phyloP scores from a whole-genome alignment of 2,888 invertebrate genomes.

The Pammene fasciana region DNA sequence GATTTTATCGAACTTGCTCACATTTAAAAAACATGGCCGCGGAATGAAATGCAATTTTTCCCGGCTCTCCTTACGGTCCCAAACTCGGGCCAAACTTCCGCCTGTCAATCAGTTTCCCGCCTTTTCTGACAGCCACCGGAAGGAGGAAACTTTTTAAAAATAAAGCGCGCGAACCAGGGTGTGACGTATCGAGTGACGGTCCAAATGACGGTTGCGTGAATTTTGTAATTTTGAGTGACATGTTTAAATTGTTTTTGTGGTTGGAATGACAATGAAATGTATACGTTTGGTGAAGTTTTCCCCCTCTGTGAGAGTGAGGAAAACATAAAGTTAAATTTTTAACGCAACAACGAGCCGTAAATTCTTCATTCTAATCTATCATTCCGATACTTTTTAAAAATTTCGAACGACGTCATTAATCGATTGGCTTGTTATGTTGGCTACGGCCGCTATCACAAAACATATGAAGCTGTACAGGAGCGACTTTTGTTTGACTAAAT shows the following conservation, averaged over 20 bases:
- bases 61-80: slow-evolving; percentile 45
- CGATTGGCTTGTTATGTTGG: too few relatives aligned
- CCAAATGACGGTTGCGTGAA: slow-evolving; percentile 18
- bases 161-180: slow-evolving; percentile 44
- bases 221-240: slow-evolving; percentile 25
- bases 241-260: slow-evolving; percentile 16
- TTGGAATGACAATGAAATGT: slow-evolving; percentile 7
- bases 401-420: too few relatives aligned
- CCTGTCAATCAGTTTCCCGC: slow-evolving; percentile 70
- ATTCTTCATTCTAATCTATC: too few relatives aligned
- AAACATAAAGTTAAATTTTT: background rate
- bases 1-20: slow-evolving; percentile 2
- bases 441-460: too few relatives aligned
- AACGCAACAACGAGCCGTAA: too few relatives aligned
- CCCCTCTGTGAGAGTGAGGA: background rate
- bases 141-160: slow-evolving; percentile 37
- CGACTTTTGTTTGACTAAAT: too few relatives aligned
- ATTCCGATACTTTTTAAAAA: too few relatives aligned
- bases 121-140: slow-evolving; percentile 65
- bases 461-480: too few relatives aligned
- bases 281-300: background rate
- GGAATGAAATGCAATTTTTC: slow-evolving; percentile 67
- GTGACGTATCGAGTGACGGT: slow-evolving; percentile 37
- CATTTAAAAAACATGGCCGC: slow-evolving; percentile 50
- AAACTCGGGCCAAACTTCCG: slow-evolving; percentile 56